Evolutionary conservation across 2,113 vertebrate species (phyloP).

Genomic region (Syngnathus typhle): DNA sequence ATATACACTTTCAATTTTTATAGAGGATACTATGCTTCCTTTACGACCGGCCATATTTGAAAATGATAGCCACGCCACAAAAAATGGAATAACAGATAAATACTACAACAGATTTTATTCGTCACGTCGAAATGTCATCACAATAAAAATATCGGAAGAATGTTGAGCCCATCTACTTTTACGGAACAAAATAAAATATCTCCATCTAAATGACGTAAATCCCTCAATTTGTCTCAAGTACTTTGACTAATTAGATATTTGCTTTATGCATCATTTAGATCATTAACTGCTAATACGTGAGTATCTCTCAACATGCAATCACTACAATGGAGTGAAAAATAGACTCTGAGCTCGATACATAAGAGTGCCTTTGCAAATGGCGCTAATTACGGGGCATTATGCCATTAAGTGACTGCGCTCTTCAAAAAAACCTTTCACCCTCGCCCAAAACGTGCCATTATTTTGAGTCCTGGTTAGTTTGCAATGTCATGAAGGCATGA

Average conservation of each 20-base stretch:
- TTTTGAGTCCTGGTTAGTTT: neutral
- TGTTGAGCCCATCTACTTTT: no score
- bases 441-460: slow-evolving; percentile 8
- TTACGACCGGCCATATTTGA: no score
- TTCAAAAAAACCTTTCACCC: neutral
- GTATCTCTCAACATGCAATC: slow-evolving; percentile 27
- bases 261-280: slow-evolving; percentile 11
- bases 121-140: no score
- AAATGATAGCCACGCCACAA: no score
- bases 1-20: slow-evolving; percentile 1
- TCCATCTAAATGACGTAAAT: slow-evolving; percentile 14
- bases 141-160: no score
- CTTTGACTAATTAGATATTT: slow-evolving; percentile 20
- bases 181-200: neutral
- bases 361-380: slow-evolving; percentile 23
- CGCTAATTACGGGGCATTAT: neutral
- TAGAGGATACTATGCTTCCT: no score
- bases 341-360: slow-evolving; percentile 10
- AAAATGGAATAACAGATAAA: no score
- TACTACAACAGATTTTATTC: no score
- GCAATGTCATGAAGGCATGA: neutral
- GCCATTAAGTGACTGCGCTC: slow-evolving; percentile 6
- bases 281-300: slow-evolving; percentile 16
- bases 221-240: slow-evolving; percentile 37
- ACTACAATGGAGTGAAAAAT: slow-evolving; percentile 31